Conservation (phyloP, 2,113 vertebrate genomes). For the Ceyx margarethae region DNA sequence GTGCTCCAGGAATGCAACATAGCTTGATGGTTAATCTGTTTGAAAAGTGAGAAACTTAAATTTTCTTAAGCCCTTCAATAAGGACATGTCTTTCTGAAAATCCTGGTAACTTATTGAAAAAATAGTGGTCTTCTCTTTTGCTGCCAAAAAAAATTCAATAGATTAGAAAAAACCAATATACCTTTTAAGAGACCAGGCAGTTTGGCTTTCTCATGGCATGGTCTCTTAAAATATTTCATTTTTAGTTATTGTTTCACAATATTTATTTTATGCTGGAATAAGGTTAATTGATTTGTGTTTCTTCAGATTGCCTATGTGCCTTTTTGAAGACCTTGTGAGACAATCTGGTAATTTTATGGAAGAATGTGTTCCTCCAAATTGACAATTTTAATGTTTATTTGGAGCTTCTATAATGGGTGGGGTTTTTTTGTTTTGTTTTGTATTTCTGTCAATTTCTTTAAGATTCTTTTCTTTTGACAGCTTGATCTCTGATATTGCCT, state of each 20-base stretch:
- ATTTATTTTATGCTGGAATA: neutral
- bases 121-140: neutral
- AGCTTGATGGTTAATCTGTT: neutral
- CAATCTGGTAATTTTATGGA: neutral
- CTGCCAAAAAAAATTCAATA: neutral
- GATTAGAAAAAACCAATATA: neutral
- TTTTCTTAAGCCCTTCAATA: neutral
- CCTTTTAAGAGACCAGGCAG: neutral
- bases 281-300: neutral
- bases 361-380: neutral
- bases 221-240: neutral
- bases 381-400: constrained; percentile 8
- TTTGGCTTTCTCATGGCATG: neutral
- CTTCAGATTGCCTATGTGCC: neutral
- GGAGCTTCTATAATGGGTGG: neutral
- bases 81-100: neutral
- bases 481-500: constrained; percentile 46
- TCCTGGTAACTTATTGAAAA: neutral
- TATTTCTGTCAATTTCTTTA: neutral
- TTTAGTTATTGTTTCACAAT: neutral
- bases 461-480: constrained; percentile 36
- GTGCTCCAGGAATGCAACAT: neutral
- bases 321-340: neutral
- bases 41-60: neutral
- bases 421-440: neutral